Percentiles rank a stretch among this genome's conserved stretches.
Conservation (phyloP, 2,113 vertebrate genomes). For the Pteruthius melanotis region DNA sequence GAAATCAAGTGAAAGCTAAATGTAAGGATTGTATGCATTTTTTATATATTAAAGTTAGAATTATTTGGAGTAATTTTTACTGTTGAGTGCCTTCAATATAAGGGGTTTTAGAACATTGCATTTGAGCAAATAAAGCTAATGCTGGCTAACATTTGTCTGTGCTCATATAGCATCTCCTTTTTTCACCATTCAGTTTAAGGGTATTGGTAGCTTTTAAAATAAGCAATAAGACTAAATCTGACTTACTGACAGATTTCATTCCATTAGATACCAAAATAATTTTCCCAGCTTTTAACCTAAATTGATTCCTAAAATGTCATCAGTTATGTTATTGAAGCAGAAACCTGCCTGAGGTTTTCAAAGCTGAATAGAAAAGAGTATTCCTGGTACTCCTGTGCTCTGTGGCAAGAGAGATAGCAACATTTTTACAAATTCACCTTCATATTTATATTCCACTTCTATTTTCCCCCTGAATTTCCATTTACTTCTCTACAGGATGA, state of each 20-base stretch:
- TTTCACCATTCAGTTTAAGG: neutral
- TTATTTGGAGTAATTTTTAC: neutral
- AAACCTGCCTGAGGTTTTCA: neutral
- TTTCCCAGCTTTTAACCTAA: neutral
- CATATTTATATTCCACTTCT: neutral
- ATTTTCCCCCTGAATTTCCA: neutral
- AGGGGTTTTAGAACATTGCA: neutral
- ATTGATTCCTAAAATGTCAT: neutral
- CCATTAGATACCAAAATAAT: neutral
- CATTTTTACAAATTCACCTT: neutral
- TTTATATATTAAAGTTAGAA: neutral
- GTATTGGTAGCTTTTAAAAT: neutral
- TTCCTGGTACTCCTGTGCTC: neutral
- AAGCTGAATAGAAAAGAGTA: neutral
- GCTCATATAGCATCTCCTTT: neutral
- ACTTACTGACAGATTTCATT: neutral
- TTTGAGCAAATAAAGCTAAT: neutral
- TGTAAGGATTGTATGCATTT: neutral
- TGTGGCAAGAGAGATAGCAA: neutral
- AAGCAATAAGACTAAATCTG: neutral
- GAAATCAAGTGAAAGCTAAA: neutral
- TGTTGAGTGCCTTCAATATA: neutral
- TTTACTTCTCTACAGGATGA: neutral
- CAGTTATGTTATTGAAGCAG: neutral
- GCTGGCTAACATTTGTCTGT: neutral